phyloP scores from a whole-genome alignment of 2,888 invertebrate genomes.

The Agrenia bidenticulata region DNA sequence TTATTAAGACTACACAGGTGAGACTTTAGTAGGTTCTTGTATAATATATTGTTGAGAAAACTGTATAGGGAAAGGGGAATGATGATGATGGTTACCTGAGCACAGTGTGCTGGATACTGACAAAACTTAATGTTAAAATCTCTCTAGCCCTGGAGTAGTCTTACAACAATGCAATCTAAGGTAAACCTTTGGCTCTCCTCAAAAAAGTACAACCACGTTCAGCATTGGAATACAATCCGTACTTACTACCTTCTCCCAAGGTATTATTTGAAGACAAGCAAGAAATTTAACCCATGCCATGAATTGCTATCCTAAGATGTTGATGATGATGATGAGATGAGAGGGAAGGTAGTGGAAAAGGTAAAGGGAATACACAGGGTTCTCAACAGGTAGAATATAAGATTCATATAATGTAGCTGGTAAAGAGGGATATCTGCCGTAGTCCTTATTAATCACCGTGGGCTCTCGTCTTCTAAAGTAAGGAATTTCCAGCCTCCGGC shows the following conservation, averaged over 20 bases:
- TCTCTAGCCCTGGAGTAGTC: conserved; percentile 14
- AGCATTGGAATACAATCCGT: too few relatives aligned
- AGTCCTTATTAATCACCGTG: conserved; percentile 48
- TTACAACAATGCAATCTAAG: conserved; percentile 14
- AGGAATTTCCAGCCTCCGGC: conserved; percentile 41
- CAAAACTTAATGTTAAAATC: conserved; percentile 19
- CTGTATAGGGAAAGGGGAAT: too few relatives aligned
- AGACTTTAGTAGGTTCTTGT: not conserved
- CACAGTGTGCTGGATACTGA: conserved; percentile 51
- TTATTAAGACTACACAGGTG: conserved; percentile 1
- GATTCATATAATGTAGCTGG: not conserved
- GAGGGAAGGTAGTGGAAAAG: conserved; percentile 11
- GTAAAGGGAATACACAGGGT: not conserved
- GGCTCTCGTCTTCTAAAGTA: conserved; percentile 37
- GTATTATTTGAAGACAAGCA: conserved; percentile 7
- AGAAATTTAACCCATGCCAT: conserved; percentile 8
- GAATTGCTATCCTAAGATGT: not conserved
- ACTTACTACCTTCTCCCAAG: not conserved
- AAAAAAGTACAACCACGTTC: too few relatives aligned
- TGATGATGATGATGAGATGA: conserved; percentile 5
- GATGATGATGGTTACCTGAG: conserved; percentile 47
- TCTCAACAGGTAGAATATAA: conserved; percentile 18
- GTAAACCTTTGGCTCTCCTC: not conserved
- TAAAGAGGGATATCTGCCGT: conserved; percentile 6
- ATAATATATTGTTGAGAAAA: conserved; percentile 4